Conservation (phyloP, 1,140 invertebrate species). For the Aphidius ervi region DNA sequence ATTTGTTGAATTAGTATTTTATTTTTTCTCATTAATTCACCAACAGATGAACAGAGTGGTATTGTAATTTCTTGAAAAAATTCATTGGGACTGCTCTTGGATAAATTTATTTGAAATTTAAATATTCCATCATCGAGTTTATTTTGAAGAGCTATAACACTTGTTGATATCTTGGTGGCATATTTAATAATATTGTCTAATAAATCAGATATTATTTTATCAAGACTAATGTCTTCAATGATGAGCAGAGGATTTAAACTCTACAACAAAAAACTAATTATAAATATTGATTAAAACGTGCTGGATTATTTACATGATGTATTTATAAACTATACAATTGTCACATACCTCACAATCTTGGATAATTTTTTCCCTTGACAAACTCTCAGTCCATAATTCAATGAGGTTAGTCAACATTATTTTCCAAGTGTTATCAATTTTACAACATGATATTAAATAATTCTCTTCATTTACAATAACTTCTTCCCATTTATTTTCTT, state of each 20-base stretch:
- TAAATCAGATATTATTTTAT: conserved; percentile 30
- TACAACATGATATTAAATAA: conserved; percentile 30
- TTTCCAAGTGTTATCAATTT: conserved; percentile 27
- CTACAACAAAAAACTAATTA: conserved; percentile 27
- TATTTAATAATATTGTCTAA: conserved; percentile 32
- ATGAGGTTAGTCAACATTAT: conserved; percentile 37
- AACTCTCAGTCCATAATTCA: conserved; percentile 36
- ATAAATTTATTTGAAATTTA: conserved; percentile 27
- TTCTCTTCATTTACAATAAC: conserved; percentile 28
- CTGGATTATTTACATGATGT: conserved; percentile 5
- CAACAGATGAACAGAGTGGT: conserved; percentile 33
- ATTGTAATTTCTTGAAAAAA: conserved; percentile 37
- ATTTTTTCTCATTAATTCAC: conserved; percentile 31
- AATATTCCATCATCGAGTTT: conserved; percentile 34
- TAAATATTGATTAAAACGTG: conserved; percentile 1
- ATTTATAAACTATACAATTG: conserved; percentile 10
- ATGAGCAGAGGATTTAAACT: conserved; percentile 38
- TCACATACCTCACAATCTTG: conserved; percentile 37
- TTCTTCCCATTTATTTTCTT: conserved; percentile 24
- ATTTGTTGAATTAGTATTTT: conserved; percentile 35
- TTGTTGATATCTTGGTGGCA: conserved; percentile 18
- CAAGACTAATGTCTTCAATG: conserved; percentile 26
- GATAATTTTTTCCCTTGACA: conserved; percentile 31
- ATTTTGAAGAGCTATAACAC: conserved; percentile 32
- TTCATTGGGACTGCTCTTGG: conserved; percentile 9